These are phyloP conservation scores for Pangasianodon hypophthalmus DNA, from an alignment of 2,113 vertebrate genomes.

Conservation along the genomic window DNA sequence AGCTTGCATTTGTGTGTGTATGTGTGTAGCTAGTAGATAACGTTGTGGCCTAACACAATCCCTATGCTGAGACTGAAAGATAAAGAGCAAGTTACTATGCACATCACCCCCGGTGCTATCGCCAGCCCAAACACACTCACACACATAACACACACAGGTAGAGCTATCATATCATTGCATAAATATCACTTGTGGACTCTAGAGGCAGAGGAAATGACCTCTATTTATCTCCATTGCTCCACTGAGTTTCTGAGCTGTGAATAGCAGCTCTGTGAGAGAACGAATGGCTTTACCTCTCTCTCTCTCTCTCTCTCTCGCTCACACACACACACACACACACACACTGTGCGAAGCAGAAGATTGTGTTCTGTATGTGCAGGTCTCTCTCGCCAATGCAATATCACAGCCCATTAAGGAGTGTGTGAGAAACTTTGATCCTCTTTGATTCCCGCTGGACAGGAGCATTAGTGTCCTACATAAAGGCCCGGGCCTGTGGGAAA, in stretches of 20 bases:
- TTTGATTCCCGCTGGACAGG: background rate
- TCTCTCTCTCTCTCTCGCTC: background rate
- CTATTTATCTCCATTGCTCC: constrained; percentile 20
- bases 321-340: too few species aligned
- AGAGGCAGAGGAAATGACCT: constrained; percentile 32
- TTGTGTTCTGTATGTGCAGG: background rate
- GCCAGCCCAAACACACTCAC: background rate
- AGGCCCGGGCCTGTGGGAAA: constrained; percentile 1
- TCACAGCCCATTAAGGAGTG: background rate
- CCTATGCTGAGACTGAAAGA: constrained; percentile 30
- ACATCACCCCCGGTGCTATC: background rate
- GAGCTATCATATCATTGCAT: constrained; percentile 24
- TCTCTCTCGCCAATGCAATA: background rate
- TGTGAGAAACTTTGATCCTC: constrained; percentile 10
- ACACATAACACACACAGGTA: constrained; percentile 4
- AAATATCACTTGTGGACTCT: constrained; percentile 24
- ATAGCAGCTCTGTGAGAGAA: background rate
- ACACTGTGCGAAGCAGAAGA: background rate
- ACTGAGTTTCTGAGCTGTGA: constrained; percentile 13
- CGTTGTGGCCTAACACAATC: background rate
- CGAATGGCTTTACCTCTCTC: background rate
- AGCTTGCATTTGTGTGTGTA: background rate
- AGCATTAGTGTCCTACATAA: constrained; percentile 32
- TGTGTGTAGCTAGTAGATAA: background rate
- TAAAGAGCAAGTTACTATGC: background rate